These are phyloP conservation scores for Corythaixoides concolor DNA, from an alignment of 2,113 vertebrate species.

Conservation along the genomic window DNA sequence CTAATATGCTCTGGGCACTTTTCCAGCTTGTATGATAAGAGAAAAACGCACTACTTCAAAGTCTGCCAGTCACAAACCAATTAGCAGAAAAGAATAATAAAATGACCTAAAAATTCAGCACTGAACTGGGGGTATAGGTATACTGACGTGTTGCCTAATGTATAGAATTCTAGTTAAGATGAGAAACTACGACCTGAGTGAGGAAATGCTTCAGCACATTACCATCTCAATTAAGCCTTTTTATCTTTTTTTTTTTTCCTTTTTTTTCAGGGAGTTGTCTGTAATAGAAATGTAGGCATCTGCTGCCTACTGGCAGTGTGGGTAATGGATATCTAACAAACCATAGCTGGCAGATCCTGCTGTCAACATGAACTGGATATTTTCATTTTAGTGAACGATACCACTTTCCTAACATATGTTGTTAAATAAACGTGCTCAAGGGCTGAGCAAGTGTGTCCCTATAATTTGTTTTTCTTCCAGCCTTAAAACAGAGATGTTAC, in stretches of 20 bases:
- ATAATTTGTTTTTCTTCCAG: neutral
- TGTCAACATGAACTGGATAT: neutral
- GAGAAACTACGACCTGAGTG: neutral
- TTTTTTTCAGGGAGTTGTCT: neutral
- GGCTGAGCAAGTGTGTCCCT: neutral
- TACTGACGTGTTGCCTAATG: neutral
- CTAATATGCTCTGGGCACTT: conserved; percentile 7
- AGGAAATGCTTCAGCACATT: neutral
- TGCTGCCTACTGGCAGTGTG: neutral
- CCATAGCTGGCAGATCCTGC: neutral
- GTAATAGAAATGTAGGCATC: neutral
- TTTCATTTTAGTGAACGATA: neutral
- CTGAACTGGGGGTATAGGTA: neutral
- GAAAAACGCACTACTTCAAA: neutral
- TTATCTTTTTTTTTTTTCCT: neutral
- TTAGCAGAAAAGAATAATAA: conserved; percentile 8
- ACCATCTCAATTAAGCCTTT: neutral
- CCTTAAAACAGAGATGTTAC: neutral
- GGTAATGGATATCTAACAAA: neutral
- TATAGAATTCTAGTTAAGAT: neutral
- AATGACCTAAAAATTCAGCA: neutral
- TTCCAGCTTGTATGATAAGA: neutral
- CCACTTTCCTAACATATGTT: neutral
- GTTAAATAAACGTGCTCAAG: neutral
- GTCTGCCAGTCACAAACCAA: neutral